phyloP scores from a whole-genome alignment of 2,797 vertebrate genomes.

The Sebastes melanostomus region DNA sequence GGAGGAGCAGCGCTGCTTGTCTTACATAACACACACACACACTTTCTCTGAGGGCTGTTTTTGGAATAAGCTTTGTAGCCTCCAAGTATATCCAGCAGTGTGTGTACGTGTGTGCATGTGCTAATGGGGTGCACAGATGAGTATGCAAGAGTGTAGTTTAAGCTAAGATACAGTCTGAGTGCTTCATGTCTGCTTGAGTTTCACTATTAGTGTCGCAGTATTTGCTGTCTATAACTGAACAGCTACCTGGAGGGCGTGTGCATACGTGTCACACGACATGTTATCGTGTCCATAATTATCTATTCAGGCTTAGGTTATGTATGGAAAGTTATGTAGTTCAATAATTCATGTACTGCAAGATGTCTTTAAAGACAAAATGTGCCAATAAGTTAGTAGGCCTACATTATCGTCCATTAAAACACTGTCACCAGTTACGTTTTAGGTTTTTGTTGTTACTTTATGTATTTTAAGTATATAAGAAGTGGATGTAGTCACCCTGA shows the following conservation, averaged over 20 bases:
- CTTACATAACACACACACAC: slow-evolving; percentile 58
- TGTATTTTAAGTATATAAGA: not conserved
- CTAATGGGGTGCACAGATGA: slow-evolving; percentile 24
- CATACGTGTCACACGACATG: not conserved
- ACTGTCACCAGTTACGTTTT: not conserved
- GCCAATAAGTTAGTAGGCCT: not conserved
- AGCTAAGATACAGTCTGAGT: not conserved
- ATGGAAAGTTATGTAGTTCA: slow-evolving; percentile 51
- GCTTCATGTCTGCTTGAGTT: slow-evolving; percentile 22
- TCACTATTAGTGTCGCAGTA: not conserved
- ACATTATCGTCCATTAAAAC: not conserved
- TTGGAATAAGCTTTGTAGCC: slow-evolving; percentile 42
- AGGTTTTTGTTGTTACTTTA: not conserved
- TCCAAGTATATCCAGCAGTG: slow-evolving; percentile 39
- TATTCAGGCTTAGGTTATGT: not conserved
- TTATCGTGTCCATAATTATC: not conserved
- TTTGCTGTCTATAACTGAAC: slow-evolving; percentile 14
- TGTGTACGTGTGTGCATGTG: slow-evolving; percentile 10
- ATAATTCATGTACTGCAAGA: not conserved
- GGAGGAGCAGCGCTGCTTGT: slow-evolving; percentile 37
- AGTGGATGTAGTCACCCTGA: not conserved
- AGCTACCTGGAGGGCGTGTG: slow-evolving; percentile 1
- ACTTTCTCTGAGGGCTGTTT: slow-evolving; percentile 29
- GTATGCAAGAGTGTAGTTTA: slow-evolving; percentile 4
- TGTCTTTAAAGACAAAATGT: not conserved